Evolutionary conservation across 2,113 vertebrate species (phyloP), one percentile per base, ranked within the genome.

Genomic region (Ia io): DNA sequence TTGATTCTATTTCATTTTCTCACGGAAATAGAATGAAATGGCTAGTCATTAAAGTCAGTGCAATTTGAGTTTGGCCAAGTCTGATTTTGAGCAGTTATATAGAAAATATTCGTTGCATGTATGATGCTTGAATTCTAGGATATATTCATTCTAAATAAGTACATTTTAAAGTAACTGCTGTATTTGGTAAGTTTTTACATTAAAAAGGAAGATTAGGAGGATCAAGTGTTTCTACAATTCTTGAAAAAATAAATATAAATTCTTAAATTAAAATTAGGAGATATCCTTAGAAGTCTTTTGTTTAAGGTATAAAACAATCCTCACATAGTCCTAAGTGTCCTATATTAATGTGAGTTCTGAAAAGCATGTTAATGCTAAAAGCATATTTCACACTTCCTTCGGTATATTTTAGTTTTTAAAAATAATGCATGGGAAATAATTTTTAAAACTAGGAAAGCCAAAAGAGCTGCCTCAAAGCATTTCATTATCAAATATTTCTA

Each of bases 201-300:
- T 77, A n/a, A 35, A 92, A 90, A 92, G n/a, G 25, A 28, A 42
- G 28, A 40, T 59, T 47, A 35, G 9, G 53, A 76, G 18, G 83
- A 77, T 74, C 80, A 79, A 77, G 47, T 63, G 20, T 69, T 94
- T 92, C n/a, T 85, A 73, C 1, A 85, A 69, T 69, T 82, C 5
- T 71, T 77, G 71, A 88, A 80, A 70, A 88, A 93, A 76, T 42
- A 85, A 88, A 82, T 35, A 30, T 17, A 80, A 92, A 53, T 91
- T 90, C 65, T 86, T 90, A 78, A 93, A 40, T 47, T 89, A 89
- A 95, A 96, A 67, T 56, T 49, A 71, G 30, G n/a, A 90, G 35
- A 84, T 88, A 16, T 20, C 47, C 6, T 40, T 80, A 53, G 32
- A 37, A 25, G 12, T n/a, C 10, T 70, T 94, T 95, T 84, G 56